phyloP scores from a whole-genome alignment of 30 jellyfish, hydroid and myxozoan genomes.

The Rhopilema esculentum region DNA sequence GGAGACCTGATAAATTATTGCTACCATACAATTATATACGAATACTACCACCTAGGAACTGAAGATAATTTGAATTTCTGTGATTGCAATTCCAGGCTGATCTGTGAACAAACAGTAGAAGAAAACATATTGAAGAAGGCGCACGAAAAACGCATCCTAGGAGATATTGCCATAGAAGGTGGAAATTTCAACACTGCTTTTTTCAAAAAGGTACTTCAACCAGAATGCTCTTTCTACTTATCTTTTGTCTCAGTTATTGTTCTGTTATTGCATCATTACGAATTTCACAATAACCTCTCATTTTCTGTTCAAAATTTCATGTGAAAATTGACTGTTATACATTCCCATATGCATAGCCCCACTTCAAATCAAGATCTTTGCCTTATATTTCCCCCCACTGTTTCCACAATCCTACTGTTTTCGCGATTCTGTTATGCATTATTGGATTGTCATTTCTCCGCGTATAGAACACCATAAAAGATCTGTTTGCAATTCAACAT shows the following conservation, averaged over 20 bases:
- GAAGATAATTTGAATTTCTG: background rate
- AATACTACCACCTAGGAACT: background rate
- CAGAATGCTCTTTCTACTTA: background rate
- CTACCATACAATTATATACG: no score
- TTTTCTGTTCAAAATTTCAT: no score
- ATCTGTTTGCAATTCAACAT: slow-evolving; percentile 57
- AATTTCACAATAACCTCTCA: background rate
- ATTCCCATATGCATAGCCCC: no score
- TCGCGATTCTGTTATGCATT: background rate
- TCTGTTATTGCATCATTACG: no score
- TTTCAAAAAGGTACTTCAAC: slow-evolving; percentile 74
- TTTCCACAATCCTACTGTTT: slow-evolving; percentile 11
- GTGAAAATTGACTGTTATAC: no score
- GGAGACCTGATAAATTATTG: no score
- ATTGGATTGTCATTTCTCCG: background rate
- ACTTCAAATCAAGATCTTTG: no score
- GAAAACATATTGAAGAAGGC: slow-evolving; percentile 94
- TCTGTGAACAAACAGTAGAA: slow-evolving; percentile 94
- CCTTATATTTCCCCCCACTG: no score
- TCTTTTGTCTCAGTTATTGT: no score
- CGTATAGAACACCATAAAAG: slow-evolving; percentile 69
- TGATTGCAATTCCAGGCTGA: slow-evolving; percentile 50
- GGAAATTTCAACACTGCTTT: slow-evolving; percentile 95
- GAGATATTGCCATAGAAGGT: slow-evolving; percentile 95
- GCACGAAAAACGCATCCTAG: slow-evolving; percentile 87